These are phyloP conservation scores for Scaptomyza parva DNA, from an alignment of 2,888 invertebrate genomes.

Conservation along the genomic window DNA sequence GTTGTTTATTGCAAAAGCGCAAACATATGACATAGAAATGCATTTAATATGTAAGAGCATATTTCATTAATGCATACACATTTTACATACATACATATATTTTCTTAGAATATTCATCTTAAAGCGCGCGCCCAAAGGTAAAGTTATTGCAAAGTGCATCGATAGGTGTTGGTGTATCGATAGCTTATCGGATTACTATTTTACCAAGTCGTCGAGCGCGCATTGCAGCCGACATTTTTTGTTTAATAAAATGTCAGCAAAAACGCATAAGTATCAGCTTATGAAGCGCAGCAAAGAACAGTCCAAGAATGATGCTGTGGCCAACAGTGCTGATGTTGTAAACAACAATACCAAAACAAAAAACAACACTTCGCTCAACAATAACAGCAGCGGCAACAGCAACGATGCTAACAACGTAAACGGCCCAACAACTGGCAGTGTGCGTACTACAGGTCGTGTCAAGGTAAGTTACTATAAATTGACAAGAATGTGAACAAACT, in stretches of 20 bases:
- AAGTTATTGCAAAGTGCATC: not conserved
- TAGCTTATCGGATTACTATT: conserved; percentile 46
- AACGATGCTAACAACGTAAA: conserved; percentile 21
- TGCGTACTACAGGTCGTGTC: conserved; percentile 83
- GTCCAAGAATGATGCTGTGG: conserved; percentile 35
- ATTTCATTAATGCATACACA: not conserved
- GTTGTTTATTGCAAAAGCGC: not conserved
- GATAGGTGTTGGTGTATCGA: conserved; percentile 35
- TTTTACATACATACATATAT: not conserved
- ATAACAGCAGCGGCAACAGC: conserved; percentile 17
- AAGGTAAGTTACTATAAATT: conserved; percentile 68
- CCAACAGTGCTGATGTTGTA: conserved; percentile 7
- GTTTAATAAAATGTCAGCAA: conserved; percentile 10
- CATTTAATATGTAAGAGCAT: not conserved
- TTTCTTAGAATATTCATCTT: not conserved
- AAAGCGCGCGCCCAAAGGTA: not conserved
- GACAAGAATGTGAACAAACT: not conserved
- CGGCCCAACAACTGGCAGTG: conserved; percentile 51
- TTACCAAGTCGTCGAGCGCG: conserved; percentile 54
- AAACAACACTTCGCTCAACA: conserved; percentile 21
- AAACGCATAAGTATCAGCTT: not conserved
- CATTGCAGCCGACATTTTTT: conserved; percentile 31
- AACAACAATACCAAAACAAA: conserved; percentile 17
- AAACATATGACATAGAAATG: not conserved
- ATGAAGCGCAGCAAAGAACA: conserved; percentile 62